phyloP scores from a whole-genome alignment of 2,888 invertebrate genomes.

The Agriopis leucophaearia region DNA sequence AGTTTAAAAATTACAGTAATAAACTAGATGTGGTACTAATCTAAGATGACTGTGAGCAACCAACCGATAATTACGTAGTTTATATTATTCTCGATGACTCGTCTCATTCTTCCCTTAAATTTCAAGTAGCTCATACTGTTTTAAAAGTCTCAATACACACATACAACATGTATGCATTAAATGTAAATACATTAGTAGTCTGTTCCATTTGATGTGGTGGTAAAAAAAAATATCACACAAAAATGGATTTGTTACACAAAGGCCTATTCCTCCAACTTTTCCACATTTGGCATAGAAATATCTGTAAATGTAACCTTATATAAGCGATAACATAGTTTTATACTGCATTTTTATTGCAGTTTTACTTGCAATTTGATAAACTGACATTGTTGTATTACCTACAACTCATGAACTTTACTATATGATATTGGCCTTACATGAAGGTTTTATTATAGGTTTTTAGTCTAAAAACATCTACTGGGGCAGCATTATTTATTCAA shows the following conservation, averaged over 20 bases:
- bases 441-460: constrained; percentile 9
- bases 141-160: too few relatives aligned
- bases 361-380: constrained; percentile 61
- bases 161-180: not conserved
- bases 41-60: too few relatives aligned
- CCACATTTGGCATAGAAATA: constrained; percentile 59
- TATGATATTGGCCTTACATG: constrained; percentile 8
- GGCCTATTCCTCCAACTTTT: constrained; percentile 38
- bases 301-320: constrained; percentile 69
- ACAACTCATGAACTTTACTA: constrained; percentile 36
- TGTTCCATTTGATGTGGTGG: not conserved
- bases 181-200: not conserved
- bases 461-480: constrained; percentile 9
- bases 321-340: constrained; percentile 80
- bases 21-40: too few relatives aligned
- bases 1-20: too few relatives aligned
- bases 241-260: not conserved
- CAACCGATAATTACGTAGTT: too few relatives aligned
- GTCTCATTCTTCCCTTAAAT: too few relatives aligned
- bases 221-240: not conserved
- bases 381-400: constrained; percentile 40
- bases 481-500: constrained; percentile 5
- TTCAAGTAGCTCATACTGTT: too few relatives aligned
- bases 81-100: too few relatives aligned
- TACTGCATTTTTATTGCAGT: constrained; percentile 71